Base-by-base conservation (phyloP, 2,797 vertebrate genomes). In the Emys orbicularis region DNA sequence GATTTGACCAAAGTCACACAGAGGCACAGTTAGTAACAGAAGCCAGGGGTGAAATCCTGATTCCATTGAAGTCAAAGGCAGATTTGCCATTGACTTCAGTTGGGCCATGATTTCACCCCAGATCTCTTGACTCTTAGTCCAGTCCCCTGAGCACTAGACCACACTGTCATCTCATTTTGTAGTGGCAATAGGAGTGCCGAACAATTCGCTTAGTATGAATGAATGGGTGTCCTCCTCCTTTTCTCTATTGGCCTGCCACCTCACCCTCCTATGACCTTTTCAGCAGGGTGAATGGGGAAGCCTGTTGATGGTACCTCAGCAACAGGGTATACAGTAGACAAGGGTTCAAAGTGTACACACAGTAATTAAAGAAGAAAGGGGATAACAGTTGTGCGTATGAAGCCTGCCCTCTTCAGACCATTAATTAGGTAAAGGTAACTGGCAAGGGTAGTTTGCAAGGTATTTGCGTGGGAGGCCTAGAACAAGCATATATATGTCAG, bases 221-320 rank as follows among this genome's bases (percentile, higher is more conserved):
- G 1, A 41, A 19, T 57, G n/a, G 65, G 15, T 88, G 15, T 54
- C 83, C 79, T 68, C 29, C 34, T 77, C 29, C n/a, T 31, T 23
- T 44, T 44, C 37, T 57, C 57, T 31, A 34, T 56, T 6, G 1
- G 8, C 49, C 74, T 89, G 57, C 29, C 84, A 57, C 5, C 1
- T 77, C 8, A 53, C 84, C n/a, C 65, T 37, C 25, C n/a, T 56
- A 83, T 31, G 4, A n/a, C 19, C 10, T 77, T 80, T 82, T 10
- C 81, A 77, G 1, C 0, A 1, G 1, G 4, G 79, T 16, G 25
- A 57, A 49, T 1, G 6, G 18, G 12, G 34, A 3, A 6, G 37
- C 4, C 44, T 87, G 50, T 8, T 8, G 8, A 29, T 77, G 23
- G 72, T 76, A 44, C 25, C 72, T 37, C 23, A 41, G 72, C 72